Evolutionary conservation across 2,888 invertebrate species (phyloP).

Genomic region (Heliconius ismenius): DNA sequence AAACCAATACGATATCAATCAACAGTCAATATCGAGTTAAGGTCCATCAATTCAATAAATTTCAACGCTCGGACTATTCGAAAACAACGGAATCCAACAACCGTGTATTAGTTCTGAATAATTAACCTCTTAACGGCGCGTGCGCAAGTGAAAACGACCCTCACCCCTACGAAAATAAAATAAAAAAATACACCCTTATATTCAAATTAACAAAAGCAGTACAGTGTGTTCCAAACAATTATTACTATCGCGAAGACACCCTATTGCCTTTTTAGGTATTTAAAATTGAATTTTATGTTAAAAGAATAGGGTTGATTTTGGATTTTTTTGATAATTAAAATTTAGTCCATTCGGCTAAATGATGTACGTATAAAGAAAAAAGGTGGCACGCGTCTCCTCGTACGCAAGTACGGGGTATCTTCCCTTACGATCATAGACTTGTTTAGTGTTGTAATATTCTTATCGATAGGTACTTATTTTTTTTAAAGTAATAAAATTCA

Average conservation of each 20-base stretch:
- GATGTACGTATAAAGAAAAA: slow-evolving; percentile 75
- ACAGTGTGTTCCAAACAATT: slow-evolving; percentile 73
- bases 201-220: slow-evolving; percentile 81
- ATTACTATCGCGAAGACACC: slow-evolving; percentile 63
- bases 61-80: slow-evolving; percentile 52
- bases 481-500: background rate
- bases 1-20: slow-evolving; percentile 31
- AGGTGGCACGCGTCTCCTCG: slow-evolving; percentile 78
- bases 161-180: slow-evolving; percentile 50
- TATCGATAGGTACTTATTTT: background rate
- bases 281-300: slow-evolving; percentile 35
- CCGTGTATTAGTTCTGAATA: slow-evolving; percentile 79
- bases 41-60: slow-evolving; percentile 49
- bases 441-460: slow-evolving; percentile 53
- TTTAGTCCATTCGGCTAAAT: slow-evolving; percentile 52
- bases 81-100: slow-evolving; percentile 66
- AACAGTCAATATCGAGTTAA: slow-evolving; percentile 26
- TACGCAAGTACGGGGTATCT: slow-evolving; percentile 71
- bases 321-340: slow-evolving; percentile 33
- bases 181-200: slow-evolving; percentile 61
- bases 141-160: slow-evolving; percentile 67
- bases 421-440: slow-evolving; percentile 73
- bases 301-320: slow-evolving; percentile 40
- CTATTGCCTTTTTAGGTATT: slow-evolving; percentile 36
- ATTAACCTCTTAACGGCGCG: slow-evolving; percentile 77